These are phyloP conservation scores for Glaucomys volans DNA, from an alignment of 2,113 vertebrate genomes.

Conservation along the genomic window DNA sequence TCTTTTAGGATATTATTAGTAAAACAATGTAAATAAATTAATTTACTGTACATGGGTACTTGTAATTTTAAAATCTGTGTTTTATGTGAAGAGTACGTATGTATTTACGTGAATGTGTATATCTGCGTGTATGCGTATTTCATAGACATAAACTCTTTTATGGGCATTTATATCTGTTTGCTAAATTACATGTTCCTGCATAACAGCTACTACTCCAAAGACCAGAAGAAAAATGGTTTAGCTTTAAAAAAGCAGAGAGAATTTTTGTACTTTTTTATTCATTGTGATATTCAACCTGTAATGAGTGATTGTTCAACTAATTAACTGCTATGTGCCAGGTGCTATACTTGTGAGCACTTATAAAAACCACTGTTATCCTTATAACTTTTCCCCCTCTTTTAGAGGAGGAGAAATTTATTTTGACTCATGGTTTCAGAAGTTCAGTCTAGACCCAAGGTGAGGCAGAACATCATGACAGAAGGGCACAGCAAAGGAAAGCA, in stretches of 20 bases:
- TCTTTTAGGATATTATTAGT: constrained; percentile 48
- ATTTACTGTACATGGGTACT: neutral
- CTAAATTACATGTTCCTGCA: constrained; percentile 26
- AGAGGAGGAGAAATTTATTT: no score
- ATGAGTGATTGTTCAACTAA: neutral
- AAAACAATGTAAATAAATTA: neutral
- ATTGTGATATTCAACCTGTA: neutral
- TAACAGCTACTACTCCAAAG: neutral
- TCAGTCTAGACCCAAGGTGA: no score
- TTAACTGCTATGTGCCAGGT: neutral
- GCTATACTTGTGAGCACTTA: neutral
- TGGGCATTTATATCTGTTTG: neutral
- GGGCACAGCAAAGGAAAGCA: no score
- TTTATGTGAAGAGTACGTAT: neutral
- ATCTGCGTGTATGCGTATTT: neutral
- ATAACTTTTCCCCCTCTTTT: neutral
- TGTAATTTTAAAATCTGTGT: neutral
- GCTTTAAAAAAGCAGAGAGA: neutral
- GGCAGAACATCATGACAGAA: no score
- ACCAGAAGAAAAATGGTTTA: neutral
- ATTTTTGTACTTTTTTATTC: constrained; percentile 34
- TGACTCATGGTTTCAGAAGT: no score
- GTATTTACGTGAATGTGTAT: no score
- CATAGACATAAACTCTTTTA: neutral
- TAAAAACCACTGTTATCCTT: constrained; percentile 25